A percentile compares a stretch with the other conserved stretches of the same genome.
Evolutionary conservation across 2,797 vertebrate species (phyloP).

Genomic region (Triplophysa yarkandensis): DNA sequence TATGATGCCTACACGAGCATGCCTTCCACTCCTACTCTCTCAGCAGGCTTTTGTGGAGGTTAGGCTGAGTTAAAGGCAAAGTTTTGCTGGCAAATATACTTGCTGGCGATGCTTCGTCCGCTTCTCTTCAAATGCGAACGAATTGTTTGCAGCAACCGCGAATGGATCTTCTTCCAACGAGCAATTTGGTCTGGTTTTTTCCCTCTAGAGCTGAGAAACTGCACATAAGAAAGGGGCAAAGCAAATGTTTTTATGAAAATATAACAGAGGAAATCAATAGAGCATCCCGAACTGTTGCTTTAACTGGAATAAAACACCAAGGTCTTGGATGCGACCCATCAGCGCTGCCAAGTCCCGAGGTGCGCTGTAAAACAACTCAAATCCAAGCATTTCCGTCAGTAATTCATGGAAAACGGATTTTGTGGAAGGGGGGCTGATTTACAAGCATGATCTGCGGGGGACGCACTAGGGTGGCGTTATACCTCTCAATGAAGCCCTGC

Average conservation of each 20-base stretch:
- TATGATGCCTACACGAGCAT: constrained; percentile 22
- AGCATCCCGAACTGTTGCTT: constrained; percentile 21
- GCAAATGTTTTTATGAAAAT: constrained; percentile 16
- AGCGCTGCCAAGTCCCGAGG: constrained; percentile 56
- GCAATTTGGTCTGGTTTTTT: constrained; percentile 5
- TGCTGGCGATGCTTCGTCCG: background rate
- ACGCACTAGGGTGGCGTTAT: constrained; percentile 48
- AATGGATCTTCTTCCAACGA: constrained; percentile 2
- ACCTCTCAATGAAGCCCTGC: constrained; percentile 58
- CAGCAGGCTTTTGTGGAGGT: constrained; percentile 15
- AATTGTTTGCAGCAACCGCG: constrained; percentile 10
- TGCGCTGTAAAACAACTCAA: constrained; percentile 52
- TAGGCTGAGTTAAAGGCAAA: constrained; percentile 21
- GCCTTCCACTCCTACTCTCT: constrained; percentile 25
- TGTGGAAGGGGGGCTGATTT: constrained; percentile 41
- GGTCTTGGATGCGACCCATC: constrained; percentile 39
- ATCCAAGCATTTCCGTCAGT: constrained; percentile 31
- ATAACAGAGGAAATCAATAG: constrained; percentile 1
- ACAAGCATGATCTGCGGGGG: constrained; percentile 24
- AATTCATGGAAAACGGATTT: constrained; percentile 37
- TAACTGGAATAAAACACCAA: constrained; percentile 54
- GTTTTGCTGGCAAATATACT: constrained; percentile 24
- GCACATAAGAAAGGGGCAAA: background rate
- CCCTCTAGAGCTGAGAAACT: constrained; percentile 11
- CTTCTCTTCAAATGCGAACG: background rate